These are phyloP conservation scores for Drosophila tsacasi DNA, from an alignment of 1,140 invertebrate genomes.

Conservation along the genomic window DNA sequence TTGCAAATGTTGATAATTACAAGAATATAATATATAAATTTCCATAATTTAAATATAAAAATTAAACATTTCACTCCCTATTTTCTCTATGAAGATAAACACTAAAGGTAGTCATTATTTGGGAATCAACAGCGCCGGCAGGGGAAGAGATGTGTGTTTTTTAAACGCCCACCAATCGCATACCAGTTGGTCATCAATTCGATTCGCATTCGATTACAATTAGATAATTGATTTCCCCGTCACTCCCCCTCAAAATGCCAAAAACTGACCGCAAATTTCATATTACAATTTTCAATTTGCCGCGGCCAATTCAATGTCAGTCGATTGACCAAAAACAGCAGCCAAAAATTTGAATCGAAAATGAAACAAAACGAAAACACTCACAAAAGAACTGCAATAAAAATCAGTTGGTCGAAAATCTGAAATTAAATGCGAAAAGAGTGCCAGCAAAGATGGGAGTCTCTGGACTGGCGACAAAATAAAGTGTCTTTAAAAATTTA, in stretches of 20 bases:
- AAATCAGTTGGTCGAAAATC: constrained; percentile 59
- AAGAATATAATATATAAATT: too few relatives aligned
- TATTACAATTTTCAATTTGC: constrained; percentile 69
- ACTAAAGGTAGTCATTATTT: constrained; percentile 11
- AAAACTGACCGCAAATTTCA: constrained; percentile 45
- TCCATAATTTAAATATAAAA: too few relatives aligned
- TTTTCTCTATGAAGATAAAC: not conserved
- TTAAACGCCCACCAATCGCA: constrained; percentile 25
- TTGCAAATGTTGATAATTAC: not conserved
- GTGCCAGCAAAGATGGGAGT: constrained; percentile 43
- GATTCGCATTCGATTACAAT: constrained; percentile 52
- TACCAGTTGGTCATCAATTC: constrained; percentile 2
- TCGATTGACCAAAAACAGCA: constrained; percentile 61
- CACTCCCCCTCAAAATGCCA: not conserved
- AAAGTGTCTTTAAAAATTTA: constrained; percentile 62
- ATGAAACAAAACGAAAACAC: not conserved
- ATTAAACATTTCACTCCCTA: too few relatives aligned
- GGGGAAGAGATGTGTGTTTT: not conserved
- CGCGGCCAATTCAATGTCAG: constrained; percentile 53
- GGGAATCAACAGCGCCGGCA: not conserved
- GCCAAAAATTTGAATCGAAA: constrained; percentile 41
- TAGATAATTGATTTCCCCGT: constrained; percentile 66
- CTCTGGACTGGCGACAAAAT: constrained; percentile 68
- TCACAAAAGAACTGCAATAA: constrained; percentile 50
- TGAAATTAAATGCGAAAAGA: constrained; percentile 72